phyloP scores from a whole-genome alignment of 2,113 vertebrate genomes.

The Leucoraja erinaceus region DNA sequence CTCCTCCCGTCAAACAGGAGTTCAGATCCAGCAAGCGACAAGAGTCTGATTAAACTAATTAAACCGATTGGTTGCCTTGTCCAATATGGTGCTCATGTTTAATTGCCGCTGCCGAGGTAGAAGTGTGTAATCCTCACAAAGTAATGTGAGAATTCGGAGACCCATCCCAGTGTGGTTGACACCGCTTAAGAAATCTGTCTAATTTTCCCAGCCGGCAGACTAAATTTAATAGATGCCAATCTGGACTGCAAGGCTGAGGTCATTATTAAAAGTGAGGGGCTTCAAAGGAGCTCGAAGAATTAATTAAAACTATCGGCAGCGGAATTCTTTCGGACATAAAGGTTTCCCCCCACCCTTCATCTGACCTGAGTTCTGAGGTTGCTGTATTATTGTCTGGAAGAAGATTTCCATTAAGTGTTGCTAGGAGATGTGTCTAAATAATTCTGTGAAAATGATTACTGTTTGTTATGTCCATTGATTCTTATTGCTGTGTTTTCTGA shows the following conservation, averaged over 20 bases:
- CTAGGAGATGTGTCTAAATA: slow-evolving; percentile 2
- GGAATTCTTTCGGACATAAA: slow-evolving; percentile 24
- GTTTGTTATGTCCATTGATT: slow-evolving; percentile 18
- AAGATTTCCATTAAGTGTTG: slow-evolving; percentile 16
- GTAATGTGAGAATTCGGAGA: slow-evolving; percentile 78
- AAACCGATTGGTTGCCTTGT: slow-evolving; percentile 66
- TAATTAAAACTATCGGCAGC: slow-evolving; percentile 14
- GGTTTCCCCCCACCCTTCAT: background rate
- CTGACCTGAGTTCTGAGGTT: background rate
- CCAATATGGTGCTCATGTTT: slow-evolving; percentile 57
- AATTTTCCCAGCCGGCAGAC: slow-evolving; percentile 55
- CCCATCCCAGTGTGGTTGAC: slow-evolving; percentile 65
- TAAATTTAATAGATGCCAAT: slow-evolving; percentile 52
- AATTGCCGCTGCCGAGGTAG: slow-evolving; percentile 58
- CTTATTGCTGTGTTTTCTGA: background rate
- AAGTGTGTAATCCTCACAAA: slow-evolving; percentile 55
- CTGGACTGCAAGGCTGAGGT: slow-evolving; percentile 48
- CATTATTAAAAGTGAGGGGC: slow-evolving; percentile 52
- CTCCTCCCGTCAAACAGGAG: slow-evolving; percentile 43
- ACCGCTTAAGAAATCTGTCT: slow-evolving; percentile 65
- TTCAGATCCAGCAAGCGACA: slow-evolving; percentile 59
- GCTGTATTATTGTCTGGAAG: slow-evolving; percentile 22
- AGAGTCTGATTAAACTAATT: slow-evolving; percentile 78
- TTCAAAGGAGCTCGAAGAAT: slow-evolving; percentile 46
- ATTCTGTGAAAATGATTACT: slow-evolving; percentile 29